Evolutionary conservation across 2,113 vertebrate species (phyloP).

Genomic region (Theristicus caerulescens): DNA sequence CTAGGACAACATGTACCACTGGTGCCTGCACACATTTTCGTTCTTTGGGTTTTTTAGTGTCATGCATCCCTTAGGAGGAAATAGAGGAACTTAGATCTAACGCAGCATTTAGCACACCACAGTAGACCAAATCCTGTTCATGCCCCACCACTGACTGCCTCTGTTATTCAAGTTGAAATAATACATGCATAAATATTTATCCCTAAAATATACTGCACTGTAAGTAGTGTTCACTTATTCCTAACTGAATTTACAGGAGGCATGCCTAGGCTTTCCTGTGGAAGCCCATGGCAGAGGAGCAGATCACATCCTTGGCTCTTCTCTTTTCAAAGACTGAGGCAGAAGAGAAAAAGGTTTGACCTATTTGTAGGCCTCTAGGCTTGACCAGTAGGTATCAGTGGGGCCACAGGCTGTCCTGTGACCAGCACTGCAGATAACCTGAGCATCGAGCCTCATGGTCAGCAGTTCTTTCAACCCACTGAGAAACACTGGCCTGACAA

Average conservation of each 20-base stretch:
- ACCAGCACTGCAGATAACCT: neutral
- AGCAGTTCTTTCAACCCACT: neutral
- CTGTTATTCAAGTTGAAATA: neutral
- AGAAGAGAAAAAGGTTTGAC: neutral
- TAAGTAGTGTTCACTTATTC: neutral
- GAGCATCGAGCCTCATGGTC: neutral
- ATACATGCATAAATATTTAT: neutral
- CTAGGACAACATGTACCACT: neutral
- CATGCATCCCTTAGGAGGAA: neutral
- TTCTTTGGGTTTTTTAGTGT: neutral
- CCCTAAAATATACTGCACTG: neutral
- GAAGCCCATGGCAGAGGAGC: neutral
- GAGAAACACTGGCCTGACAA: neutral
- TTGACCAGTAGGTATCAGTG: neutral
- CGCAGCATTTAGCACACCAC: neutral
- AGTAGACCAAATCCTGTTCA: neutral
- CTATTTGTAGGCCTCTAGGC: neutral
- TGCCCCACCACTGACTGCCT: neutral
- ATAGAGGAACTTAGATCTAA: neutral
- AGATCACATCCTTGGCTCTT: neutral
- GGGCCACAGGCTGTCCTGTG: neutral
- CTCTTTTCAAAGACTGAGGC: neutral
- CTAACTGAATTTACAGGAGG: neutral
- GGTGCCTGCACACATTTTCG: neutral
- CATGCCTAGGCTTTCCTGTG: neutral